These are phyloP conservation scores for Cephus runcator DNA, from an alignment of 2,888 invertebrate species.

Conservation along the genomic window DNA sequence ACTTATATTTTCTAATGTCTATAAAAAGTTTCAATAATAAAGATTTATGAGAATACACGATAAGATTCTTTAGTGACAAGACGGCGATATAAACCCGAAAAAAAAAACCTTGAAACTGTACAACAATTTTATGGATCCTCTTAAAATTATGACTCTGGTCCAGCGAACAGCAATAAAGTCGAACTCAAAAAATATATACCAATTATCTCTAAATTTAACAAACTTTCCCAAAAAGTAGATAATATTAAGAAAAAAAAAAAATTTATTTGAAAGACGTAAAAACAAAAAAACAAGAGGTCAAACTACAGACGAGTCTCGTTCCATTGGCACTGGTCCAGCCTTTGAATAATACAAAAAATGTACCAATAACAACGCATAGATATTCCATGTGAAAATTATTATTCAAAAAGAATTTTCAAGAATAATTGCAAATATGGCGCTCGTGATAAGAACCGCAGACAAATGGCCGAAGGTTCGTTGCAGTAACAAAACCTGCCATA, in stretches of 20 bases:
- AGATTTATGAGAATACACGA: not conserved
- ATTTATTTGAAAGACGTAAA: not conserved
- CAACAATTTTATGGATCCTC: not conserved
- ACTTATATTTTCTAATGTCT: not conserved
- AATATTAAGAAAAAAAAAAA: not conserved
- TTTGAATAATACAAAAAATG: not conserved
- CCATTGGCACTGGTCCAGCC: not conserved
- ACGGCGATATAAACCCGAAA: not conserved
- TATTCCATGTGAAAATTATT: constrained; percentile 30
- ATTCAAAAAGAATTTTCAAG: constrained; percentile 31
- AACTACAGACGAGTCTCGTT: not conserved
- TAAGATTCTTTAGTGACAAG: not conserved
- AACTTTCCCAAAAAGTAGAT: not conserved
- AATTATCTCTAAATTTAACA: not conserved
- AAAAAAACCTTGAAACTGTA: not conserved
- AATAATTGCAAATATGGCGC: not conserved
- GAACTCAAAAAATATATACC: not conserved
- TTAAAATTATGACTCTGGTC: not conserved
- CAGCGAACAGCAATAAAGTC: not conserved
- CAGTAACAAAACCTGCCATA: constrained; percentile 19
- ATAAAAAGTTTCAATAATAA: not conserved
- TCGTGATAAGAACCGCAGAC: not conserved
- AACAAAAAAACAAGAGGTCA: not conserved
- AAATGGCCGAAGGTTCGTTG: not conserved
- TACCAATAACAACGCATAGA: no score